Percentiles rank a stretch among this genome's conserved stretches.
Conservation (phyloP, 2,113 vertebrate species). For the Procapra przewalskii region DNA sequence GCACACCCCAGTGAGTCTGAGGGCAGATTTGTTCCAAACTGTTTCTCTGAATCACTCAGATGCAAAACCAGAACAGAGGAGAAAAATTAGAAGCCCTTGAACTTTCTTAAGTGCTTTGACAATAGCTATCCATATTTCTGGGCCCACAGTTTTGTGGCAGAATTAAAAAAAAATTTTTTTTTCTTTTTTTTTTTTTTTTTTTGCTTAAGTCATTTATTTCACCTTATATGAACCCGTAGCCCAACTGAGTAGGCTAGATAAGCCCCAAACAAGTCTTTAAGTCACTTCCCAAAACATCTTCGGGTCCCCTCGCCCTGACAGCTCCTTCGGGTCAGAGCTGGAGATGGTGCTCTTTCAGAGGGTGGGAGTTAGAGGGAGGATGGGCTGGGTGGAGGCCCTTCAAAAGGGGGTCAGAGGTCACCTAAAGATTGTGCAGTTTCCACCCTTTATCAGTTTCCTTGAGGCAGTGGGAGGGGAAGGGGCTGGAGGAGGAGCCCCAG, state of each 20-base stretch:
- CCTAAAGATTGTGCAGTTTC: slow-evolving; percentile 64
- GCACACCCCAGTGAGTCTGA: background rate
- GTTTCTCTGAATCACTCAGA: slow-evolving; percentile 12
- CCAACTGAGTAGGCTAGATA: background rate
- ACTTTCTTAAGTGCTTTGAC: background rate
- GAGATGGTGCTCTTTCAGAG: background rate
- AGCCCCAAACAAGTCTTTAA: background rate
- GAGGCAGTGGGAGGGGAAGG: slow-evolving; percentile 49
- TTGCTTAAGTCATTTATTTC: background rate
- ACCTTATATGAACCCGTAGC: slow-evolving; percentile 11
- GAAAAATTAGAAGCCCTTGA: background rate
- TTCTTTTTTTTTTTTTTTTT: background rate
- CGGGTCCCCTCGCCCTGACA: background rate
- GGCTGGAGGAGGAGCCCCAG: slow-evolving; percentile 65
- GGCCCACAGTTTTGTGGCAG: background rate
- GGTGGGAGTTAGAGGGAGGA: background rate
- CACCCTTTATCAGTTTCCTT: slow-evolving; percentile 73
- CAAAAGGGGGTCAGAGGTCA: slow-evolving; percentile 69
- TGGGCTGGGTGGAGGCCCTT: slow-evolving; percentile 1
- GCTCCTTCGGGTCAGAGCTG: background rate
- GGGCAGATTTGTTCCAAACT: background rate
- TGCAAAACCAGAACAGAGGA: slow-evolving; percentile 2
- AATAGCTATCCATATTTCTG: background rate
- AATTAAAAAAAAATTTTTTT: background rate
- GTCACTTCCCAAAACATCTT: background rate